Percentiles rank a stretch among this genome's conserved stretches.
These are phyloP conservation scores for Hemibagrus guttatus DNA, from an alignment of 2,797 vertebrate species.

Conservation along the genomic window DNA sequence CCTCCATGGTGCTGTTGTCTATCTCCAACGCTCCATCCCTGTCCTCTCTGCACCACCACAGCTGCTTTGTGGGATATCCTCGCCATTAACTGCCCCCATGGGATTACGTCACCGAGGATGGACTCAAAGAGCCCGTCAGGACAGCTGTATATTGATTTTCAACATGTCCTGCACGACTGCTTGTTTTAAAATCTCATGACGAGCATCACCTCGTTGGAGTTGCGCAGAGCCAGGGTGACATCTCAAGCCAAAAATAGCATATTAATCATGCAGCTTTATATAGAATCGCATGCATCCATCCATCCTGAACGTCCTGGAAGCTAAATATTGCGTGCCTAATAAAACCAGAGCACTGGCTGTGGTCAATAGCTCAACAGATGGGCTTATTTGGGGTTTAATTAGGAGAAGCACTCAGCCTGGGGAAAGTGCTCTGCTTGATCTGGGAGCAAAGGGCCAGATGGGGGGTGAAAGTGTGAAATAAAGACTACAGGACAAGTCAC, in stretches of 20 bases:
- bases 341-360: conserved; percentile 36
- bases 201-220: background rate
- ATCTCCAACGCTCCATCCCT: conserved; percentile 44
- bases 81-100: conserved; percentile 33
- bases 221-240: background rate
- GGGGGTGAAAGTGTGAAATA: conserved; percentile 37
- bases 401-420: conserved; percentile 46
- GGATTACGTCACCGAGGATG: conserved; percentile 36
- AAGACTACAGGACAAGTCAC: conserved; percentile 2
- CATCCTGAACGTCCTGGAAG: conserved; percentile 25
- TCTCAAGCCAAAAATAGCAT: conserved; percentile 14
- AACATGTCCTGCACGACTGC: conserved; percentile 3
- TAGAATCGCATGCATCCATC: conserved; percentile 14
- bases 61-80: conserved; percentile 43
- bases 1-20: conserved; percentile 33
- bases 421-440: conserved; percentile 45
- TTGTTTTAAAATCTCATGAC: conserved; percentile 27
- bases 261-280: conserved; percentile 40
- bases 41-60: conserved; percentile 16
- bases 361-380: conserved; percentile 57
- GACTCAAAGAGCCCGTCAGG: conserved; percentile 31
- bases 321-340: conserved; percentile 35
- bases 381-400: conserved; percentile 54
- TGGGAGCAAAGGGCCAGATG: conserved; percentile 35
- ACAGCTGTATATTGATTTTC: conserved; percentile 47